phyloP scores from a whole-genome alignment of 2,113 vertebrate species.

The Thunnus thynnus region DNA sequence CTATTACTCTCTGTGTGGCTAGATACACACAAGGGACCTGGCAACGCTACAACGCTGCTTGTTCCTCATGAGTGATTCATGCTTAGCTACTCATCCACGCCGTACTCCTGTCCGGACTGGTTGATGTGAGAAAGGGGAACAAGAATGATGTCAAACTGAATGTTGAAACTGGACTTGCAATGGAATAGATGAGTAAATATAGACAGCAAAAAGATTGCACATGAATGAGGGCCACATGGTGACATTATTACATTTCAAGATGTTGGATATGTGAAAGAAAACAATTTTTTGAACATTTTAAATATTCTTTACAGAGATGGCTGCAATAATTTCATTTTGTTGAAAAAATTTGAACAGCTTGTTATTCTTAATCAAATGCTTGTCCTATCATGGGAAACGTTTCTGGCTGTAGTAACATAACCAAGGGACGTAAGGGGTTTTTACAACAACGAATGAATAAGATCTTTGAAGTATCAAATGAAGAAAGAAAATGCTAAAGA shows the following conservation, averaged over 20 bases:
- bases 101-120: conserved; percentile 60
- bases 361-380: background rate
- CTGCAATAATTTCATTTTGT: no score
- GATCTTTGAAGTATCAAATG: conserved; percentile 2
- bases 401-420: conserved; percentile 1
- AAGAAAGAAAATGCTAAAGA: background rate
- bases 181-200: conserved; percentile 16
- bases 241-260: conserved; percentile 17
- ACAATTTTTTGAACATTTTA: background rate
- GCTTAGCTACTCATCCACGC: conserved; percentile 54
- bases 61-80: conserved; percentile 66
- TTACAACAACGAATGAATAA: background rate
- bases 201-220: background rate
- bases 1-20: conserved; percentile 67
- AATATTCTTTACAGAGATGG: no score
- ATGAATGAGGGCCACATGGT: conserved; percentile 13
- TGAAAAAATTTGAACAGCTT: no score
- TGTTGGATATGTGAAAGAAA: background rate
- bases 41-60: conserved; percentile 40
- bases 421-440: background rate
- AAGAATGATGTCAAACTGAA: conserved; percentile 38
- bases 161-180: conserved; percentile 9
- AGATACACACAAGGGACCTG: conserved; percentile 62
- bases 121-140: conserved; percentile 50
- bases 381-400: background rate